Evolutionary conservation across 1,140 invertebrate species (phyloP).

Genomic region (Papilio dardanus): DNA sequence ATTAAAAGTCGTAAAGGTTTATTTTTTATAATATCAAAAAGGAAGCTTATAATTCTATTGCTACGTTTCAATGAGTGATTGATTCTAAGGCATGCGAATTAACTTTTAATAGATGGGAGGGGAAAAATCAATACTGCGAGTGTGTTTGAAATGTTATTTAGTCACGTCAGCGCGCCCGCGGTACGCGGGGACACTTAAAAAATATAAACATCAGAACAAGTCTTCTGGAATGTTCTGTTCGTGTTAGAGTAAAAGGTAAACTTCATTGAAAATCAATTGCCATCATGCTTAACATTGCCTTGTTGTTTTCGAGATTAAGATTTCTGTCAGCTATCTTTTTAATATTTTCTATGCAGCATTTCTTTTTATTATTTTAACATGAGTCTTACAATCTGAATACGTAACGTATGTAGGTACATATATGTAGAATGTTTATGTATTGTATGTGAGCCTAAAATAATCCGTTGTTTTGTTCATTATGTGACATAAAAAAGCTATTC

Average conservation of each 20-base stretch:
- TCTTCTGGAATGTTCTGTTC: not conserved
- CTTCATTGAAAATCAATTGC: not conserved
- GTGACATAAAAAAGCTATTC: slow-evolving; percentile 19
- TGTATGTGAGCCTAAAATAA: not conserved
- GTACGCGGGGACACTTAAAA: slow-evolving; percentile 10
- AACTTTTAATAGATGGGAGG: slow-evolving; percentile 25
- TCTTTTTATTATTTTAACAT: too few species aligned
- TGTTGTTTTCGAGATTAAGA: too few species aligned
- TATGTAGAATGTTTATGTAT: too few species aligned
- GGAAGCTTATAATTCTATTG: not conserved
- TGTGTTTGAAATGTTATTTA: slow-evolving; percentile 22
- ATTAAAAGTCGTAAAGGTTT: not conserved
- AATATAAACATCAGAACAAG: not conserved
- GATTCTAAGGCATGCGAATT: slow-evolving; percentile 23
- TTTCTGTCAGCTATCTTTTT: not conserved
- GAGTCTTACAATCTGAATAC: too few species aligned
- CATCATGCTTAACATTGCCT: not conserved
- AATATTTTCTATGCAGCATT: too few species aligned
- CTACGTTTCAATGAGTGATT: slow-evolving; percentile 3
- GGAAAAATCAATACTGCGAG: slow-evolving; percentile 11
- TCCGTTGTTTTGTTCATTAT: slow-evolving; percentile 3
- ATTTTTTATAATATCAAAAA: slow-evolving; percentile 3
- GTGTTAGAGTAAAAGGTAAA: not conserved
- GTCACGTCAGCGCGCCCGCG: slow-evolving; percentile 3
- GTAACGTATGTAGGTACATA: too few species aligned